phyloP scores from a whole-genome alignment of 1,140 invertebrate genomes.

The Contarinia nasturtii region DNA sequence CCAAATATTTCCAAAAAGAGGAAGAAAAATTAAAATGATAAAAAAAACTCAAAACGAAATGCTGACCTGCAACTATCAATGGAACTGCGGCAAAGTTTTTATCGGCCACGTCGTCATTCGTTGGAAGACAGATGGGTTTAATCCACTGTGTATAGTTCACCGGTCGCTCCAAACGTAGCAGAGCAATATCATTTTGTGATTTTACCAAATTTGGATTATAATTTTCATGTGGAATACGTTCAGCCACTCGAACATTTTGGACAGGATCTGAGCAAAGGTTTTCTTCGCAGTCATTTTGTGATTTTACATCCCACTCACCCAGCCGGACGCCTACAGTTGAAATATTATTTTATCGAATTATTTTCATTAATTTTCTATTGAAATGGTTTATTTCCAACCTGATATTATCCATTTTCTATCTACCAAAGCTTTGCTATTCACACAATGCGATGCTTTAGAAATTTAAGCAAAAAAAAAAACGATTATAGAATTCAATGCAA shows the following conservation, averaged over 20 bases:
- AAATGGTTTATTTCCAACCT: too few species aligned
- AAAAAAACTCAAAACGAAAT: constrained; percentile 29
- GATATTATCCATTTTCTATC: too few species aligned
- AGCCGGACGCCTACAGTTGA: constrained; percentile 33
- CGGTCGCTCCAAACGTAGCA: constrained; percentile 30
- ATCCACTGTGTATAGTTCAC: constrained; percentile 34
- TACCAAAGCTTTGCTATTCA: background rate
- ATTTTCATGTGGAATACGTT: constrained; percentile 11
- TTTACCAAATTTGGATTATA: constrained; percentile 9
- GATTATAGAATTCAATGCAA: constrained; percentile 34
- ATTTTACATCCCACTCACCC: constrained; percentile 26
- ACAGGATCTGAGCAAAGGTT: constrained; percentile 7
- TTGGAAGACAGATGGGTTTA: constrained; percentile 47
- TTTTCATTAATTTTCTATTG: too few species aligned
- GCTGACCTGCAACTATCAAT: constrained; percentile 45
- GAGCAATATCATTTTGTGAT: constrained; percentile 36
- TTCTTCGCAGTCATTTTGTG: constrained; percentile 30
- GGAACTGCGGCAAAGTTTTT: constrained; percentile 23
- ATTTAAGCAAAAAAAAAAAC: too few species aligned
- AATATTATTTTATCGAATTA: too few species aligned
- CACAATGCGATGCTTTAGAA: constrained; percentile 1
- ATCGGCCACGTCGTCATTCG: constrained; percentile 13
- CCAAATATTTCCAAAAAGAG: too few species aligned
- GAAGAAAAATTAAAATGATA: too few species aligned
- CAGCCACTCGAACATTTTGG: constrained; percentile 10